Conservation (phyloP, 2,113 vertebrate species). For the Lampris incognitus region DNA sequence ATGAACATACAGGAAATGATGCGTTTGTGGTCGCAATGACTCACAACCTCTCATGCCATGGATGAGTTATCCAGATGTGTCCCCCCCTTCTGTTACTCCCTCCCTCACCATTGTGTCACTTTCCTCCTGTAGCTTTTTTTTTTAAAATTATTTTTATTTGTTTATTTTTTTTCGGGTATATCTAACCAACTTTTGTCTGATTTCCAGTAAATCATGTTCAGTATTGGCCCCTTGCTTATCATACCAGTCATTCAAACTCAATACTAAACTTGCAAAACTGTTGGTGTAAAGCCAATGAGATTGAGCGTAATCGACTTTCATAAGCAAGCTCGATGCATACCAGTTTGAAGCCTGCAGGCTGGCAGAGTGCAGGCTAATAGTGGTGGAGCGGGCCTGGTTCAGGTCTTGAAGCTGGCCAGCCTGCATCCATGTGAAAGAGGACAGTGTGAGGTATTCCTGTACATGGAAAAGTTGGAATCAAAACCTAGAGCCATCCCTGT, state of each 20-base stretch:
- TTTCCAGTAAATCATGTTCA: slow-evolving; percentile 3
- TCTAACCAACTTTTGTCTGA: slow-evolving; percentile 5
- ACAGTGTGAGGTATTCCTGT: background rate
- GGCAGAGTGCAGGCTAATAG: background rate
- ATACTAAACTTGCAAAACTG: background rate
- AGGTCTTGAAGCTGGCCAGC: no score
- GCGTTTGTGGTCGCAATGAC: slow-evolving; percentile 65
- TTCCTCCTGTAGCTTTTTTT: slow-evolving; percentile 22
- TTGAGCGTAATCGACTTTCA: background rate
- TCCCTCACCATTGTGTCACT: slow-evolving; percentile 21
- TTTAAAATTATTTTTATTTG: no score
- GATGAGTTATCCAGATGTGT: slow-evolving; percentile 75
- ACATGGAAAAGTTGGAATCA: background rate
- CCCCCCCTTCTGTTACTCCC: background rate
- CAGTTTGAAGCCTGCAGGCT: background rate
- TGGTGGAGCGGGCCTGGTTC: no score
- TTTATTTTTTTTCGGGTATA: background rate
- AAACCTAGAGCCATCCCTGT: slow-evolving; percentile 10
- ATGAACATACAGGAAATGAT: slow-evolving; percentile 73
- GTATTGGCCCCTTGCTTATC: slow-evolving; percentile 14
- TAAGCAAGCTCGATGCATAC: background rate
- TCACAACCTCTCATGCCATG: slow-evolving; percentile 74
- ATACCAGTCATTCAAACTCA: background rate
- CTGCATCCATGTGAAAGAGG: background rate
- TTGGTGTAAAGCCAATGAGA: background rate